Conservation (phyloP, 2,888 invertebrate species). For the Zeuzera pyrina region DNA sequence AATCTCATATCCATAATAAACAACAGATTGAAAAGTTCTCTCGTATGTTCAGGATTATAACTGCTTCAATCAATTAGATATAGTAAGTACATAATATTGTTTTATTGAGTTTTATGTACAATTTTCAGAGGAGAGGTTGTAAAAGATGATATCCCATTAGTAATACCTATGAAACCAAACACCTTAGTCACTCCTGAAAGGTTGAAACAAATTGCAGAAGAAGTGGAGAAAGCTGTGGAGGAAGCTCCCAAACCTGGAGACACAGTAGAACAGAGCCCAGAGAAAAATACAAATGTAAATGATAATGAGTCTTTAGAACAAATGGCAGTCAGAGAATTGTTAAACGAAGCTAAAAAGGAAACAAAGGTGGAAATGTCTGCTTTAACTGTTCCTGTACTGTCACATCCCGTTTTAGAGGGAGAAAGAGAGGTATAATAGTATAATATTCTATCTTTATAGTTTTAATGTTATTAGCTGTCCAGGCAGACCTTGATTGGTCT, state of each 20-base stretch:
- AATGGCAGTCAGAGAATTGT: slow-evolving; percentile 81
- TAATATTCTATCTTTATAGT: slow-evolving; percentile 2
- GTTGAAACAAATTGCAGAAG: slow-evolving; percentile 58
- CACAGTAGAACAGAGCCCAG: slow-evolving; percentile 28
- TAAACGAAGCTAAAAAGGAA: slow-evolving; percentile 70
- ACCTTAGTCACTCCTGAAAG: slow-evolving; percentile 68
- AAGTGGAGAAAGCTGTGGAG: slow-evolving; percentile 64
- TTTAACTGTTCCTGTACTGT: slow-evolving; percentile 73
- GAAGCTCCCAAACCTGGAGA: slow-evolving; percentile 54
- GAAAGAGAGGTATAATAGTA: slow-evolving; percentile 73
- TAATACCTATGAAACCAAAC: slow-evolving; percentile 78
- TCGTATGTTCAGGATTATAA: no score
- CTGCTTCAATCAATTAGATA: no score
- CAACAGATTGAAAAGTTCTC: no score
- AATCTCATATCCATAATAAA: no score
- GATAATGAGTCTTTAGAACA: slow-evolving; percentile 71
- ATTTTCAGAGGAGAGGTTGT: slow-evolving; percentile 65
- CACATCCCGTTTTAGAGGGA: slow-evolving; percentile 69
- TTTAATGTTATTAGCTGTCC: slow-evolving; percentile 5
- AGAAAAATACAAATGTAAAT: slow-evolving; percentile 17
- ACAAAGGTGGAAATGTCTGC: slow-evolving; percentile 40
- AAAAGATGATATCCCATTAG: slow-evolving; percentile 68
- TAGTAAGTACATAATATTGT: no score
- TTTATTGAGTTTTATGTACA: slow-evolving; percentile 7
- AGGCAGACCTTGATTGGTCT: no score